phyloP scores from a whole-genome alignment of 2,113 vertebrate species.

The Sinocyclocheilus maitianheensis region DNA sequence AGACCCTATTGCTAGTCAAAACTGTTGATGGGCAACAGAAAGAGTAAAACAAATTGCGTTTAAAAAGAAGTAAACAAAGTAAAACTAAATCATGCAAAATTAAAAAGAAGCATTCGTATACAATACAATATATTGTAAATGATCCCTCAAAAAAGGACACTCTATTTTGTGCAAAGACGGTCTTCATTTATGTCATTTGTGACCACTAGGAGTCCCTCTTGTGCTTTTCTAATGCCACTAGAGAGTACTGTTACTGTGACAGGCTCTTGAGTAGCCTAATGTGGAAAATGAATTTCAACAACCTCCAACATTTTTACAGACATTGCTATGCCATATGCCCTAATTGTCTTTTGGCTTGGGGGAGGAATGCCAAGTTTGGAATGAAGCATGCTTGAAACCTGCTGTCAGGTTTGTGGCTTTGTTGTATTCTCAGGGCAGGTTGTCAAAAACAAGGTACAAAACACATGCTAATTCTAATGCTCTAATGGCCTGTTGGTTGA shows the following conservation, averaged over 20 bases:
- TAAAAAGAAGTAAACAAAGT: no score
- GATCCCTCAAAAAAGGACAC: no score
- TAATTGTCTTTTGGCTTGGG: neutral
- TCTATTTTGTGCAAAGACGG: no score
- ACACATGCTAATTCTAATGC: neutral
- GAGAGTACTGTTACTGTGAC: neutral
- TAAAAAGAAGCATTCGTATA: no score
- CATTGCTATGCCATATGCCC: neutral
- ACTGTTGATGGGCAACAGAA: no score
- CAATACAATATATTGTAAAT: no score
- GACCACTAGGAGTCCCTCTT: slow-evolving; percentile 63
- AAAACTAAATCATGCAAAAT: no score
- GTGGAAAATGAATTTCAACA: neutral
- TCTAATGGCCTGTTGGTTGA: neutral
- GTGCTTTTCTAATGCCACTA: slow-evolving; percentile 13
- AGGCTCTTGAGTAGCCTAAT: neutral
- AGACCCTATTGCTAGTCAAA: no score
- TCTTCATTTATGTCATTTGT: neutral
- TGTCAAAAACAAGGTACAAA: neutral
- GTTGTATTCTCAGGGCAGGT: neutral
- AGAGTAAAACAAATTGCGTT: no score
- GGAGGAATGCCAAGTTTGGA: neutral
- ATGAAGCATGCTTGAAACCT: neutral
- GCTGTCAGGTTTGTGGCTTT: neutral
- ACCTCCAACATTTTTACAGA: neutral